Evolutionary conservation across 2,888 invertebrate species (phyloP).

Genomic region (Eupithecia subumbrata): DNA sequence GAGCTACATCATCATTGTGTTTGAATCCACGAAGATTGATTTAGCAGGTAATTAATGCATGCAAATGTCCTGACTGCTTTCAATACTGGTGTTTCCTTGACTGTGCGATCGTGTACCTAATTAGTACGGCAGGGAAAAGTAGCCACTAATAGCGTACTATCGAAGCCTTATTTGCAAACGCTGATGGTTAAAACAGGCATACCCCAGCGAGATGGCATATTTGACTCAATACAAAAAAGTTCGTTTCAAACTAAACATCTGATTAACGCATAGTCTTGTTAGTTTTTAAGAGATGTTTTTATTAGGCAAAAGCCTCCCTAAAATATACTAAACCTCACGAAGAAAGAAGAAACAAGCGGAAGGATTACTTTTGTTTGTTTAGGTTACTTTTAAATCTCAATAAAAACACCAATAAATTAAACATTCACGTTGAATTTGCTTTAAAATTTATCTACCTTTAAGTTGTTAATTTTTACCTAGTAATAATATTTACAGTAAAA

Average conservation of each 20-base stretch:
- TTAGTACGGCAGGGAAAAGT: slow-evolving; percentile 31
- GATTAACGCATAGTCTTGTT: not conserved
- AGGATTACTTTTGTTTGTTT: not conserved
- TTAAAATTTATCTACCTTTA: not conserved
- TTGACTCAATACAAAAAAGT: not conserved
- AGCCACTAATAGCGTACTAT: slow-evolving; percentile 34
- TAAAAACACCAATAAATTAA: no score
- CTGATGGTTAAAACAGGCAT: slow-evolving; percentile 26
- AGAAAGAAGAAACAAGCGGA: not conserved
- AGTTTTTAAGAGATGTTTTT: not conserved
- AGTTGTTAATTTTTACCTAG: not conserved
- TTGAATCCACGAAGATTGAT: not conserved
- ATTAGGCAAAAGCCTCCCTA: not conserved
- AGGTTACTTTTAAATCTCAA: not conserved
- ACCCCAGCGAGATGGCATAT: slow-evolving; percentile 9
- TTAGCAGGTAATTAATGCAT: slow-evolving; percentile 6
- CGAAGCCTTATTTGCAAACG: slow-evolving; percentile 32
- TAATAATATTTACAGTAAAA: not conserved
- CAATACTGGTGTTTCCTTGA: slow-evolving; percentile 30
- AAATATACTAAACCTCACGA: not conserved
- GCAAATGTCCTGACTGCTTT: slow-evolving; percentile 25
- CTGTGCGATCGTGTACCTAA: slow-evolving; percentile 27
- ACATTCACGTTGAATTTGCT: not conserved
- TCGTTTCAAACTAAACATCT: not conserved
- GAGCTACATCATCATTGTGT: not conserved